A percentile compares a stretch with the other conserved stretches of the same genome.
These are phyloP conservation scores for Oreotrochilus melanogaster DNA, from an alignment of 2,113 vertebrate species.

Conservation along the genomic window DNA sequence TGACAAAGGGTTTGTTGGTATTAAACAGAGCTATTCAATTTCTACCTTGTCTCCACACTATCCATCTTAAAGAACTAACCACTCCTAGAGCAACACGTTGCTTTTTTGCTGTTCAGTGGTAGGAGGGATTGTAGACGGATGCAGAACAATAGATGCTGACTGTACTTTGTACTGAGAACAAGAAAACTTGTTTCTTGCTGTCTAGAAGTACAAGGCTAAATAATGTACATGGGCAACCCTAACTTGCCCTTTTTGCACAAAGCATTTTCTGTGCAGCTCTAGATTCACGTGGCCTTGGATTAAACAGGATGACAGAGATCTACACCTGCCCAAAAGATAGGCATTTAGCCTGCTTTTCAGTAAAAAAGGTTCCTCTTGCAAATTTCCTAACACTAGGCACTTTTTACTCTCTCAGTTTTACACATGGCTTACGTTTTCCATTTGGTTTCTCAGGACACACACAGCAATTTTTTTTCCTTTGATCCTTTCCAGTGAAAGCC, in stretches of 20 bases:
- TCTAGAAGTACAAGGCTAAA: background rate
- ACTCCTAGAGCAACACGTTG: background rate
- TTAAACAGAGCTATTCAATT: background rate
- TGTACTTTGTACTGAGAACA: background rate
- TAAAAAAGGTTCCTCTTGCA: background rate
- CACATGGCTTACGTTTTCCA: background rate
- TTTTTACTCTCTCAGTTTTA: background rate
- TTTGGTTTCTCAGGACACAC: background rate
- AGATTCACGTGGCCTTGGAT: background rate
- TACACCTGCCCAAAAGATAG: background rate
- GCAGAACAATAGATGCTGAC: background rate
- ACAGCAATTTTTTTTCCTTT: background rate
- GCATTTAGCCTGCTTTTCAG: background rate
- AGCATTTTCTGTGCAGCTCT: background rate
- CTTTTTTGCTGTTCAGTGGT: background rate
- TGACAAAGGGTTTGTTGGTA: background rate
- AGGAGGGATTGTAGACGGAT: background rate
- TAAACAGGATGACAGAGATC: background rate
- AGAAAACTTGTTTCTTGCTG: background rate
- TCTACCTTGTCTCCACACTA: background rate
- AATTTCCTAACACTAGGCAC: background rate
- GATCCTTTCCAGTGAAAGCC: background rate
- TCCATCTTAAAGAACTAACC: background rate
- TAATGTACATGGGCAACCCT: background rate
- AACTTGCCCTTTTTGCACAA: background rate